Conservation (phyloP, 2,113 vertebrate genomes). For the Empidonax traillii region DNA sequence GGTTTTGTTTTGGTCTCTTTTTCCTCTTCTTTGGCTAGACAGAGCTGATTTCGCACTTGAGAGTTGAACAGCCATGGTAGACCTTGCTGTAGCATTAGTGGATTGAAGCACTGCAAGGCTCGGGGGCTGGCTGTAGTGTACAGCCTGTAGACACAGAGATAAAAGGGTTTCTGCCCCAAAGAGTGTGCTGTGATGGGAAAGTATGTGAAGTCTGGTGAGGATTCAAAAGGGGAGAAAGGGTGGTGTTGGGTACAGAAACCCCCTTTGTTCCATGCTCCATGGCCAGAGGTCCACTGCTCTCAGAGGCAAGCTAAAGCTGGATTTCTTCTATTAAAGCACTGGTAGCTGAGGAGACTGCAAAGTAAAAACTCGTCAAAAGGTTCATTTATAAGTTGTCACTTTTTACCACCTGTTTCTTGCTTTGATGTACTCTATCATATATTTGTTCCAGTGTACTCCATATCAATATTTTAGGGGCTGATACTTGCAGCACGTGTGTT, state of each 20-base stretch:
- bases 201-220: neutral
- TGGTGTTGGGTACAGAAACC: neutral
- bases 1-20: neutral
- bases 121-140: neutral
- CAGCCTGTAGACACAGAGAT: neutral
- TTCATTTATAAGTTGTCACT: neutral
- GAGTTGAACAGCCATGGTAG: neutral
- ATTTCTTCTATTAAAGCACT: neutral
- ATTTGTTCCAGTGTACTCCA: neutral
- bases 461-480: neutral
- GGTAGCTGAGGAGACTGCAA: neutral
- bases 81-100: neutral
- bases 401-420: neutral
- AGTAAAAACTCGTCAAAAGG: neutral
- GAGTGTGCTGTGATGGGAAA: neutral
- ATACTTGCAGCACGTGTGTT: neutral
- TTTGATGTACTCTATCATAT: accelerated
- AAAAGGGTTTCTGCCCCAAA: neutral
- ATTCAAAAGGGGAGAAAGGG: neutral
- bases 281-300: neutral
- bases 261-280: neutral
- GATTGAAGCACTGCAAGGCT: neutral
- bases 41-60: neutral
- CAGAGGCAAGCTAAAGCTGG: neutral
- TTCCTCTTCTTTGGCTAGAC: neutral